Evolutionary conservation across 2,797 vertebrate species (phyloP), one percentile per base, ranked within the genome.

Genomic region (Crossoptilon crossoptilon): DNA sequence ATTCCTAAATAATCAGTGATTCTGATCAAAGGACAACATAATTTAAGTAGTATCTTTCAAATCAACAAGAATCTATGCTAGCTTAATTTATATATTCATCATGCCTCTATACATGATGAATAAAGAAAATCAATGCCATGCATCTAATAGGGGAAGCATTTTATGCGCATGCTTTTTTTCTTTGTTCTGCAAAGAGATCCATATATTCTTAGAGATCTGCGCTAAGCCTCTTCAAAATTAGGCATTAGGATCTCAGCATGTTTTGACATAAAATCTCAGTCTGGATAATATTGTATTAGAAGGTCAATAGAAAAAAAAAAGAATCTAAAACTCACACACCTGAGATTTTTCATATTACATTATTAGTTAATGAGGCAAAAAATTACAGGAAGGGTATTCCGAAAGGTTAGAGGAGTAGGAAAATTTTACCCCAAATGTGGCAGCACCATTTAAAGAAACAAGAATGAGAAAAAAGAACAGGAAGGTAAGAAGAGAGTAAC

Each of bases 221-320:
- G 26, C 1, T 63, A 82, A 71, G 3, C 5, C 35, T 33, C 4
- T 48, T n/a, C 6, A 77, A 84, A 89, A 85, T 41, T 55, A 73
- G 3, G 2, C 19, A 6, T 41, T 80, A 48, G 14, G 16, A 66
- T 35, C 27, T 35, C 27, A 11, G 14, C 1, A 0, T 17, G 5
- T 41, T 16, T 77, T 66, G 27, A 46, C 43, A 35, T 14, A 55
- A 68, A 7, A 6, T 55, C 3, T 69, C 29, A 23, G 14, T 14
- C 3, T 6, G 16, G 7, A 46, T 72, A 72, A 37, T 21, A 58
- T 4, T 2, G 12, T 67, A 2, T 55, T 63, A 77, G 31, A 69
- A 87, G 26, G 29, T 77, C 44, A 71, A 24, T 2, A 77, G 16
- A 81, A 67, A 15, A 49, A 15, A 49, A 70, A 78, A 23, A 56